These are phyloP conservation scores for Helicolenus hilgendorfi DNA, from an alignment of 2,797 vertebrate genomes.

Conservation along the genomic window DNA sequence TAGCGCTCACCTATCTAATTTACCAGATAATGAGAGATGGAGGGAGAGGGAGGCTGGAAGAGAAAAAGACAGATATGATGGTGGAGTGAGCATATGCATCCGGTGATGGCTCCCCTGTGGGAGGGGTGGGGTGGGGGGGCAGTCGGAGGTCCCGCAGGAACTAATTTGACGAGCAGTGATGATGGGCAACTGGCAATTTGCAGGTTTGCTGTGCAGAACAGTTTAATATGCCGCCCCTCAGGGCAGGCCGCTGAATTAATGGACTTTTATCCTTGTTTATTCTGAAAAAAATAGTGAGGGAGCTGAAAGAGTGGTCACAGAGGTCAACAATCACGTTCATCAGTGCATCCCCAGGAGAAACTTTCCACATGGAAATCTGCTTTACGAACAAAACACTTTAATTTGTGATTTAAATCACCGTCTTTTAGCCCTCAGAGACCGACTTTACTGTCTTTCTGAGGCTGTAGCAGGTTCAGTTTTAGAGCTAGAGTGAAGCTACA, in stretches of 20 bases:
- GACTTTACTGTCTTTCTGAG: no score
- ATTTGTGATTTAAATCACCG: conserved; percentile 3
- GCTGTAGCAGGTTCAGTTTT: no score
- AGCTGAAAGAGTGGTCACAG: background rate
- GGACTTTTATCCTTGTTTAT: background rate
- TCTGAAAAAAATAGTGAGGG: background rate
- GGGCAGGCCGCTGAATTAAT: background rate
- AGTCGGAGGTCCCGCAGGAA: conserved; percentile 12
- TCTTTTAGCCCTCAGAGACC: background rate
- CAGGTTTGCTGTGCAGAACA: conserved; percentile 9
- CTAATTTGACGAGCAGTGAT: conserved; percentile 43
- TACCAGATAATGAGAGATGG: conserved; percentile 62
- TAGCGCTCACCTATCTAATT: conserved; percentile 61
- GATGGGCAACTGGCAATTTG: conserved; percentile 36
- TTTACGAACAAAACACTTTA: background rate
- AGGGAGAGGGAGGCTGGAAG: conserved; percentile 14
- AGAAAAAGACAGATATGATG: conserved; percentile 7
- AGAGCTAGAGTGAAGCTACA: no score
- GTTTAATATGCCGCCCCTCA: background rate
- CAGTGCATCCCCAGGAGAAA: background rate
- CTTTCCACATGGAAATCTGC: background rate
- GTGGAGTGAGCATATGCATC: conserved; percentile 4
- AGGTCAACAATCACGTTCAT: background rate
- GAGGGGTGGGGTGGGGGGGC: no score
- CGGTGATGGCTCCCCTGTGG: background rate